These are phyloP conservation scores for Elanoides forficatus DNA, from an alignment of 2,113 vertebrate genomes.

Conservation along the genomic window DNA sequence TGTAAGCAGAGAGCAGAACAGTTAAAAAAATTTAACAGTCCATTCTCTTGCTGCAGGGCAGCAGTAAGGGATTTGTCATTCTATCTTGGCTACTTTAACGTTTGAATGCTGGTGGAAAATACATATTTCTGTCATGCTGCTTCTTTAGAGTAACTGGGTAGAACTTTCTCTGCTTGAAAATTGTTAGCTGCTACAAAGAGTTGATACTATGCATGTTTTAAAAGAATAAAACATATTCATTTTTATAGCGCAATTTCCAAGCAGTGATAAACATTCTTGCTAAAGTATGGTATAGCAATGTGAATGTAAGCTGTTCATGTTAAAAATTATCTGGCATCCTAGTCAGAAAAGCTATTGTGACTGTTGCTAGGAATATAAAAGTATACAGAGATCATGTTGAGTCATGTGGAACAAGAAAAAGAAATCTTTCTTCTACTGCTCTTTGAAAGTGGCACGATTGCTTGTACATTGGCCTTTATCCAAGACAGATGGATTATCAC, in stretches of 20 bases:
- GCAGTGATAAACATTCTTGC: not conserved
- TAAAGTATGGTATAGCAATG: not conserved
- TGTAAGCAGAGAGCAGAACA: not conserved
- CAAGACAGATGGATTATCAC: constrained; percentile 55
- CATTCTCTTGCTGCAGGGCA: not conserved
- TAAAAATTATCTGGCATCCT: not conserved
- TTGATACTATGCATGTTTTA: not conserved
- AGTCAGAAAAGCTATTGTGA: not conserved
- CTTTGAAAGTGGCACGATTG: not conserved
- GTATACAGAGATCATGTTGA: not conserved
- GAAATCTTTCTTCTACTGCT: not conserved
- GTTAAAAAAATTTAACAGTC: not conserved
- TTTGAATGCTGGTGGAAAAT: not conserved
- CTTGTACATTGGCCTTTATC: not conserved
- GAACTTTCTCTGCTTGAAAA: not conserved
- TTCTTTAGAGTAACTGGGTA: not conserved
- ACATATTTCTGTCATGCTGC: not conserved
- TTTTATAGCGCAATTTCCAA: not conserved
- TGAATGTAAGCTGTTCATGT: not conserved
- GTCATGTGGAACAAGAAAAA: not conserved
- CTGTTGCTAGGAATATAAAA: not conserved
- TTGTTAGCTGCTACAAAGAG: not conserved
- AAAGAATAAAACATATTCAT: not conserved
- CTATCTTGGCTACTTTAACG: not conserved
- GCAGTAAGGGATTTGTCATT: not conserved